Conservation (phyloP, 2,113 vertebrate species). For the Tragelaphus buxtoni region DNA sequence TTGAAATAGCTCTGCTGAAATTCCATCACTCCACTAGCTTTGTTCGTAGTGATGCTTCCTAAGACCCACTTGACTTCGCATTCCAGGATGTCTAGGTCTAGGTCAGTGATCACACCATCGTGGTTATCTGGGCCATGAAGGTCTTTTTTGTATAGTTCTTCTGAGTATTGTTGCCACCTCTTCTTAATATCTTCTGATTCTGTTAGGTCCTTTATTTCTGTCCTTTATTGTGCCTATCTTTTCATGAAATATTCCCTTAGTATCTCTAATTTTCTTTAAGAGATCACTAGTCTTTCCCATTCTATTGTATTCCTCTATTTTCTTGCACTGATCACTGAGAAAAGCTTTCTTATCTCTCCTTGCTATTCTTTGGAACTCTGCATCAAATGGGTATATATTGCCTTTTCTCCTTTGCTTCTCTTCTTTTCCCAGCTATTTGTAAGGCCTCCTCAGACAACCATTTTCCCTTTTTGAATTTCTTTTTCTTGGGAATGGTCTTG, state of each 20-base stretch:
- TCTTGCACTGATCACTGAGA: not conserved
- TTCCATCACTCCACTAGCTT: too few species aligned
- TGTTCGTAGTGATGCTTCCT: too few species aligned
- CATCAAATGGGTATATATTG: not conserved
- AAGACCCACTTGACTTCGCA: too few species aligned
- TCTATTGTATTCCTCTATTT: not conserved
- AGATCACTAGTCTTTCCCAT: not conserved
- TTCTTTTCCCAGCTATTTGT: not conserved
- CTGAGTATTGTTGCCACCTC: accelerated
- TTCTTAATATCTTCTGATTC: too few species aligned
- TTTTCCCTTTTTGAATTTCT: not conserved
- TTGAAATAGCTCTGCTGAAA: too few species aligned
- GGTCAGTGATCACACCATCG: too few species aligned
- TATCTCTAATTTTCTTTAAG: not conserved
- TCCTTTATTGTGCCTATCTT: too few species aligned
- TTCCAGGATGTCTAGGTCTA: too few species aligned
- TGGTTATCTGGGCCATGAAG: too few species aligned
- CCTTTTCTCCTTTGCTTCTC: not conserved
- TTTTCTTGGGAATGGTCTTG: not conserved
- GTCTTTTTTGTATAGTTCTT: too few species aligned
- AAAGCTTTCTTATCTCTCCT: not conserved
- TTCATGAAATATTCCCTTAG: not conserved
- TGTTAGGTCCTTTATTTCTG: too few species aligned
- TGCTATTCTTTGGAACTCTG: not conserved
- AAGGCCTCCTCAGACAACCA: not conserved